Evolutionary conservation across 2,797 vertebrate species (phyloP).

Genomic region (Miichthys miiuy): DNA sequence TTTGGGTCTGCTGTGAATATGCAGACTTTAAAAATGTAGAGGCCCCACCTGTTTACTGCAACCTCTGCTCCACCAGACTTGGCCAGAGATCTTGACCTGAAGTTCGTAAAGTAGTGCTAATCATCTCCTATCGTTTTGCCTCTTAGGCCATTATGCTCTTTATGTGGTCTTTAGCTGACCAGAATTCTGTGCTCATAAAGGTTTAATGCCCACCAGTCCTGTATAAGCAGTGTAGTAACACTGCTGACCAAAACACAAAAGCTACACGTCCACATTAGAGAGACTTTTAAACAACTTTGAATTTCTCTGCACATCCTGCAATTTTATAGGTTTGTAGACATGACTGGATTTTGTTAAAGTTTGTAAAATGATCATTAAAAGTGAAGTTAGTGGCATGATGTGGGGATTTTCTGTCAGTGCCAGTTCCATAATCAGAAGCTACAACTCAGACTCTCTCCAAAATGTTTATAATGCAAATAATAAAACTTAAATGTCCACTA

Average conservation of each 20-base stretch:
- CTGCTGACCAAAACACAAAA: slow-evolving; percentile 43
- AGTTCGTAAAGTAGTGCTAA: slow-evolving; percentile 35
- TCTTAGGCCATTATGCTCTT: slow-evolving; percentile 18
- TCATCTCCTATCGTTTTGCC: slow-evolving; percentile 37
- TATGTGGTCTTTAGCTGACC: slow-evolving; percentile 49
- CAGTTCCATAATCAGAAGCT: no score
- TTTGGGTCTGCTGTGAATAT: slow-evolving; percentile 58
- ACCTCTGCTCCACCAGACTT: slow-evolving; percentile 36
- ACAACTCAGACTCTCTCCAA: no score
- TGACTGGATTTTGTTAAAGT: no score
- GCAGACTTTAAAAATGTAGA: slow-evolving; percentile 71
- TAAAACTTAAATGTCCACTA: no score
- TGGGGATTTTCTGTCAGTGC: no score
- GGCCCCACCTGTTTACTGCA: slow-evolving; percentile 54
- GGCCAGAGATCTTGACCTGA: slow-evolving; percentile 34
- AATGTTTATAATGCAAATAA: no score
- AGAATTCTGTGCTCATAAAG: slow-evolving; percentile 44
- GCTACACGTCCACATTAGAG: background rate
- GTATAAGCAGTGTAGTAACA: slow-evolving; percentile 17
- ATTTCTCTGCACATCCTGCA: no score
- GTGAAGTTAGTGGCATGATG: no score
- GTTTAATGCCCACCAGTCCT: slow-evolving; percentile 34
- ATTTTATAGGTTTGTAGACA: no score
- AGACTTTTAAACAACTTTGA: no score
- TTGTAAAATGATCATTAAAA: no score